phyloP scores from a whole-genome alignment of 2,113 vertebrate species.

The Psephotus haematonotus region DNA sequence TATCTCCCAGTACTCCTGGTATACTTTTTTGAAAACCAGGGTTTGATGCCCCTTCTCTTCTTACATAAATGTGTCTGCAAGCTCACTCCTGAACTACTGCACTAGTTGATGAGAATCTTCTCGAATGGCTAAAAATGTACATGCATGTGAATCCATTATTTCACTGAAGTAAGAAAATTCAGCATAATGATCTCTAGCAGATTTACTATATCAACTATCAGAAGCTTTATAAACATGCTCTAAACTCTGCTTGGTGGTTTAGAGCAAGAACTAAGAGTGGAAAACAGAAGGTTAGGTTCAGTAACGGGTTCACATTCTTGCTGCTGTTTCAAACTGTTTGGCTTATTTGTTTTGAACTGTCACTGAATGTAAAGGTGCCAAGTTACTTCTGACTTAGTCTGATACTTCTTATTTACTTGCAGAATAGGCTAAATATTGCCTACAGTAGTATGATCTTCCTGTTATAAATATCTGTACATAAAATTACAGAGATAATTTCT shows the following conservation, averaged over 20 bases:
- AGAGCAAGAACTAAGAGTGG: not conserved
- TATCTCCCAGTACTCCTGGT: not conserved
- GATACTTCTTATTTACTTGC: not conserved
- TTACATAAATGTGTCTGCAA: not conserved
- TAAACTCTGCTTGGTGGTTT: not conserved
- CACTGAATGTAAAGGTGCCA: not conserved
- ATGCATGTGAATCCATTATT: not conserved
- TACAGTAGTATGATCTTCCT: not conserved
- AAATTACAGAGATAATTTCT: not conserved
- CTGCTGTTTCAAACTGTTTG: not conserved
- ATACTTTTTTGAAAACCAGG: not conserved
- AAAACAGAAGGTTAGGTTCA: not conserved
- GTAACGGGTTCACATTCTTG: not conserved
- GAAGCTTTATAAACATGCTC: not conserved
- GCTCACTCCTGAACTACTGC: not conserved
- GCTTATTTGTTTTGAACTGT: not conserved
- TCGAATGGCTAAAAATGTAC: not conserved
- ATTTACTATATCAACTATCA: not conserved
- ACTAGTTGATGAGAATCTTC: not conserved
- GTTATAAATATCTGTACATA: not conserved
- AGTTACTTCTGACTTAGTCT: not conserved
- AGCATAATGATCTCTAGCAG: not conserved
- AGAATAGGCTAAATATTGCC: not conserved
- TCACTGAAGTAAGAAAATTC: not conserved
- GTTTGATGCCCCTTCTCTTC: not conserved